Percentiles rank a stretch among this genome's conserved stretches.
phyloP scores from a whole-genome alignment of 2,113 vertebrate species.

The Peucedramus taeniatus region DNA sequence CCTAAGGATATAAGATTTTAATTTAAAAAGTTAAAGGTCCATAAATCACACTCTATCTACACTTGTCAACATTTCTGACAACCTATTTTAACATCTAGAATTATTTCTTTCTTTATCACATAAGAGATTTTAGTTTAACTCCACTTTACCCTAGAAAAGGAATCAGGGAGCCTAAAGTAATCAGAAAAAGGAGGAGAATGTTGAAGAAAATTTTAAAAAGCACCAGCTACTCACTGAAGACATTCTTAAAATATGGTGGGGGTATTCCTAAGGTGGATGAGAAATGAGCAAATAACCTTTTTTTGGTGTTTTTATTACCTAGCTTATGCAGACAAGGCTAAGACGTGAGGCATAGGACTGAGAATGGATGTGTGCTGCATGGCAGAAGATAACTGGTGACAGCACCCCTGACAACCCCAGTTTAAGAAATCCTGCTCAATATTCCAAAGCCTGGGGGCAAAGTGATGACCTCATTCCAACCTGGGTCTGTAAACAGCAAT shows the following conservation, averaged over 20 bases:
- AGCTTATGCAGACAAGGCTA: neutral
- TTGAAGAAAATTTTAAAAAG: neutral
- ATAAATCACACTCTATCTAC: slow-evolving; percentile 74
- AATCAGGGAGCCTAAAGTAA: neutral
- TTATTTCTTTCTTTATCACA: slow-evolving; percentile 71
- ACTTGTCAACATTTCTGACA: slow-evolving; percentile 74
- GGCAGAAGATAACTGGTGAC: neutral
- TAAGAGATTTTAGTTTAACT: slow-evolving; percentile 60
- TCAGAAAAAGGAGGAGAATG: neutral
- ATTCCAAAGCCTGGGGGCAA: neutral
- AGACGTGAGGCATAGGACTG: neutral
- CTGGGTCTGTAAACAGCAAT: neutral
- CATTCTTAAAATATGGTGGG: neutral
- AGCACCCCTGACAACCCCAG: neutral
- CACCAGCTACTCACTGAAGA: neutral
- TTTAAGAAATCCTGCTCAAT: neutral
- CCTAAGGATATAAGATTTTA: slow-evolving; percentile 72
- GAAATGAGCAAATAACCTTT: neutral
- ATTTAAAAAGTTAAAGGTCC: slow-evolving; percentile 75
- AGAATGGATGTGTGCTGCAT: neutral
- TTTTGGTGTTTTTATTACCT: neutral
- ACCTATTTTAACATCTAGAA: slow-evolving; percentile 72
- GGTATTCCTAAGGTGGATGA: neutral
- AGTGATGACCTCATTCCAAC: neutral
- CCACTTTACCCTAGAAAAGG: slow-evolving; percentile 34